Percentiles rank a stretch among this genome's conserved stretches.
Conservation (phyloP, 2,888 invertebrate genomes). For the Harmothoe impar region DNA sequence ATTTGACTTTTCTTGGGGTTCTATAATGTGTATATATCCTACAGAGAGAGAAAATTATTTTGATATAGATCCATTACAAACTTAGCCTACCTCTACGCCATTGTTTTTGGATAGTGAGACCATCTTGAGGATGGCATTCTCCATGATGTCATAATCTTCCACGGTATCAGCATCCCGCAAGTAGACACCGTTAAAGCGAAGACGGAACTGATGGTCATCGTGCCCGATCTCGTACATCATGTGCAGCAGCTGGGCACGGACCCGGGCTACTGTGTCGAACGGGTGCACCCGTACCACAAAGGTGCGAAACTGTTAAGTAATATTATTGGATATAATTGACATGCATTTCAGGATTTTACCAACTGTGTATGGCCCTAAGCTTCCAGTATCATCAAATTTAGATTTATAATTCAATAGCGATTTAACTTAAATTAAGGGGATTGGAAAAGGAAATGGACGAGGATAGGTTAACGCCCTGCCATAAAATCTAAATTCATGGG, state of each 20-base stretch:
- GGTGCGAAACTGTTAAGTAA: slow-evolving; percentile 77
- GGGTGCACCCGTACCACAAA: slow-evolving; percentile 78
- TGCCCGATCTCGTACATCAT: slow-evolving; percentile 79
- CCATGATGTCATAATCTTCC: slow-evolving; percentile 78
- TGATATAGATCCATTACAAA: too few species aligned
- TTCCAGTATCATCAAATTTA: background rate
- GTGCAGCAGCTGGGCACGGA: slow-evolving; percentile 80
- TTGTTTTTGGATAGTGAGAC: slow-evolving; percentile 73
- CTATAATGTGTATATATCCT: too few species aligned
- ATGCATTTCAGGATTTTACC: background rate
- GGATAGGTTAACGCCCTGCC: too few species aligned
- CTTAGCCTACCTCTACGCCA: slow-evolving; percentile 8
- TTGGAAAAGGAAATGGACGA: too few species aligned
- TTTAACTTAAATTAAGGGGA: too few species aligned
- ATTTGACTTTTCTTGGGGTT: too few species aligned
- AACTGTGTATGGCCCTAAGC: background rate
- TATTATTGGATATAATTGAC: too few species aligned
- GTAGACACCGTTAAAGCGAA: slow-evolving; percentile 80
- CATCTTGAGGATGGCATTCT: slow-evolving; percentile 80
- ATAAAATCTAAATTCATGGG: too few species aligned
- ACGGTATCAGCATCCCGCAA: slow-evolving; percentile 79
- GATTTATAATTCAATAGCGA: background rate
- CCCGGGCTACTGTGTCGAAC: slow-evolving; percentile 77
- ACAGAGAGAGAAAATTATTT: too few species aligned
- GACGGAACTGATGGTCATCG: slow-evolving; percentile 79